Evolutionary conservation across 2,797 vertebrate genomes (phyloP), one percentile per base, ranked within the genome.

Genomic region (Danio jaintianensis): DNA sequence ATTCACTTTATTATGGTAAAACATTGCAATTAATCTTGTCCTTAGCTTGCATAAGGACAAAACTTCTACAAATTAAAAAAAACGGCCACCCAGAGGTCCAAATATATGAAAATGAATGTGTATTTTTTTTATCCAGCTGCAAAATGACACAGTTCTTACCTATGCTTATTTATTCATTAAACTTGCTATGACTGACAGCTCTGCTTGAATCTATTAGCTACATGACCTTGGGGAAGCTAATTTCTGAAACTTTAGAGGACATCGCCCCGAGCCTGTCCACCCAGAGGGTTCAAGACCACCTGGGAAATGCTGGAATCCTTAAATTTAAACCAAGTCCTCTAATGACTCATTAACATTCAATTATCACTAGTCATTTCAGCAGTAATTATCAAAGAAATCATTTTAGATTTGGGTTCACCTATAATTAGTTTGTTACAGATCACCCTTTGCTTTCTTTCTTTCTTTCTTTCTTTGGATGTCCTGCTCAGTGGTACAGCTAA

Each of bases 341-440:
- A 89, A 82, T 78, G 85, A 75, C 86, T 92, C 88, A 91, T 93
- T 93, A 90, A 88, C 83, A 87, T 92, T 93, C 87, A 92, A 92
- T 91, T 91, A 90, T 84, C 86, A 84, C 83, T 56, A 89, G 77
- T 66, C 81, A 62, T 78, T 79, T 78, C 12, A 87, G 81, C 82
- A 90, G 89, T 92, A 90, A 89, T 91, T 89, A 90, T 91, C 90
- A 22, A 22, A 70, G 36, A 64, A 45, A 69, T 63, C 5, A 20
- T 29, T 61, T 79, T 71, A 52, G 38, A 75, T 58, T 47, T 63
- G 42, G 50, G 10, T 38, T 53, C 20, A 61, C 45, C 50, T 61
- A n/a, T 48, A 18, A 79, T 79, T 78, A 78, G 66, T 78, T 42
- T 62, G 56, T 62, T 43, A 70, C 45, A n/a, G 55, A 62, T 52